These are phyloP conservation scores for Lynx canadensis DNA, from an alignment of 2,113 vertebrate genomes.

Conservation along the genomic window DNA sequence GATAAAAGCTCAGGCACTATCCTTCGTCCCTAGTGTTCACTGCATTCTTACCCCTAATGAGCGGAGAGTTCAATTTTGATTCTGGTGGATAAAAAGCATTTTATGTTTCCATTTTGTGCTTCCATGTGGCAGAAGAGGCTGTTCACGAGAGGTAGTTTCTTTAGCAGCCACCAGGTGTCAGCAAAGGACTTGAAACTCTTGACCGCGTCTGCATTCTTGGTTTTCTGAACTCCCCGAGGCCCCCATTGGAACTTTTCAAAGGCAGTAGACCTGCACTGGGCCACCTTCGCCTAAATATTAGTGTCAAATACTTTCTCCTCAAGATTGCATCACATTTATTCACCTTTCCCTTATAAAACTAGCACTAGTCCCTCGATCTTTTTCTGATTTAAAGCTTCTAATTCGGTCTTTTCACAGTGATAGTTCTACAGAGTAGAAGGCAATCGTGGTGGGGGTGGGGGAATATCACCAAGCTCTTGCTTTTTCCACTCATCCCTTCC, in stretches of 20 bases:
- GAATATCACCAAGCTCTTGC: background rate
- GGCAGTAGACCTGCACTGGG: background rate
- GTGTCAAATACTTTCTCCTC: conserved; percentile 30
- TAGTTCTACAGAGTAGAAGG: background rate
- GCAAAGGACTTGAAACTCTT: conserved; percentile 3
- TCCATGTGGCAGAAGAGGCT: background rate
- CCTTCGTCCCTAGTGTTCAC: background rate
- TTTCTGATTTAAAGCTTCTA: conserved; percentile 39
- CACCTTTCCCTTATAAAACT: conserved; percentile 32
- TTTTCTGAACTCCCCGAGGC: background rate
- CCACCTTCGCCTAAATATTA: background rate
- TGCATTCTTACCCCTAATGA: background rate
- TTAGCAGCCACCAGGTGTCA: conserved; percentile 61
- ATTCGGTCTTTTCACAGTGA: background rate
- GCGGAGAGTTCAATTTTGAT: background rate
- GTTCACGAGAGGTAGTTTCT: conserved; percentile 44
- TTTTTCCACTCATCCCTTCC: background rate
- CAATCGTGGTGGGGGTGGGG: fast-evolving
- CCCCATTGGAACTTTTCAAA: background rate
- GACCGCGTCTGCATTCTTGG: background rate
- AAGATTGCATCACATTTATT: background rate
- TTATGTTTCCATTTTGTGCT: background rate
- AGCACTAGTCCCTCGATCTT: background rate
- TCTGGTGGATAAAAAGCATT: background rate
- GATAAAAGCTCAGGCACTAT: background rate